These are phyloP conservation scores for Battus philenor DNA, from an alignment of 1,140 invertebrate genomes.

Conservation along the genomic window DNA sequence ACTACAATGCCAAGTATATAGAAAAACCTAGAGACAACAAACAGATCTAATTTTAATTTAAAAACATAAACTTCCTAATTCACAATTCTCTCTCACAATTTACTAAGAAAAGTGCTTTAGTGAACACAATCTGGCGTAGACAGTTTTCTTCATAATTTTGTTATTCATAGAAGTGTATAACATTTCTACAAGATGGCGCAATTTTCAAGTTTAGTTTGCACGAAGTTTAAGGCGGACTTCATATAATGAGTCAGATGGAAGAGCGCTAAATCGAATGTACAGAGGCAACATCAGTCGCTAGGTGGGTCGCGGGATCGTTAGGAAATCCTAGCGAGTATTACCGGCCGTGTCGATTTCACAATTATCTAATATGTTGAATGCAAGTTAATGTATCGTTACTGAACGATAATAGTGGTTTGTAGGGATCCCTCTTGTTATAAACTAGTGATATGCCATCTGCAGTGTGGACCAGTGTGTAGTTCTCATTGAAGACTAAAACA, in stretches of 20 bases:
- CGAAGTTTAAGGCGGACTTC: neutral
- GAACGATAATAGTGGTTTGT: constrained; percentile 1
- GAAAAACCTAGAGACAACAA: too few relatives aligned
- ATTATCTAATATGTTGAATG: constrained; percentile 10
- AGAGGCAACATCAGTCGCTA: constrained; percentile 11
- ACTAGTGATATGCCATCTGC: constrained; percentile 29
- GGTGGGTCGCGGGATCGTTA: constrained; percentile 9
- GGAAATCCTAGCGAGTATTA: neutral
- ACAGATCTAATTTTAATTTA: too few relatives aligned
- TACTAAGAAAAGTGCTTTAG: too few relatives aligned
- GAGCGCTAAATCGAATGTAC: constrained; percentile 9
- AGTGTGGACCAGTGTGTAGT: neutral
- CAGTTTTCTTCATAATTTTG: too few relatives aligned
- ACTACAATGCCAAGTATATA: too few relatives aligned
- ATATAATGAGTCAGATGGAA: constrained; percentile 6
- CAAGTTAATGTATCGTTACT: neutral
- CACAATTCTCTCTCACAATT: too few relatives aligned
- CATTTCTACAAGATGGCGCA: constrained; percentile 5
- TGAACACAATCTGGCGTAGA: too few relatives aligned
- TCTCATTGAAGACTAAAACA: constrained; percentile 18
- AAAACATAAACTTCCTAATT: too few relatives aligned
- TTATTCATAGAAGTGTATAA: neutral
- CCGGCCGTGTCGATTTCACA: neutral
- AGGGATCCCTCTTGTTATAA: constrained; percentile 17
- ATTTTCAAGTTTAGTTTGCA: neutral